These are phyloP conservation scores for Microcaecilia unicolor DNA, from an alignment of 2,797 vertebrate species.

Conservation along the genomic window DNA sequence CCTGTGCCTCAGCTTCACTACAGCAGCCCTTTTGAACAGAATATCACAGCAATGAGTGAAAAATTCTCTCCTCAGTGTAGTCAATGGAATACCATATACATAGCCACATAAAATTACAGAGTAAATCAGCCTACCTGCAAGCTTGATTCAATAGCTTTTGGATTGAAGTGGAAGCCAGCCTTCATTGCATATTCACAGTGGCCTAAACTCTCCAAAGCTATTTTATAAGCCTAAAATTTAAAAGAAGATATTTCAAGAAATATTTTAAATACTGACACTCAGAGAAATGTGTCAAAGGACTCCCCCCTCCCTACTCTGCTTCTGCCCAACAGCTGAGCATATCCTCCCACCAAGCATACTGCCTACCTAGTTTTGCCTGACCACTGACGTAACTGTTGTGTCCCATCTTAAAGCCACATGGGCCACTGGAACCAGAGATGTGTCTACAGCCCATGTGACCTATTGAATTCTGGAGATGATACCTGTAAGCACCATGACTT, in stretches of 20 bases:
- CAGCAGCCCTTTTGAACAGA: constrained; percentile 74
- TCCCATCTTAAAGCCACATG: no score
- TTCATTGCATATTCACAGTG: constrained; percentile 96
- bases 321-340: no score
- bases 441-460: no score
- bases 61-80: rapidly evolving
- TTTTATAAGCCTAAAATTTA: constrained; percentile 77
- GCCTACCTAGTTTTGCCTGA: no score
- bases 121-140: constrained; percentile 69
- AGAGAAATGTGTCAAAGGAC: no score
- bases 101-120: background rate
- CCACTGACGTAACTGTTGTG: no score
- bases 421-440: no score
- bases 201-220: constrained; percentile 88
- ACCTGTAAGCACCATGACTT: no score
- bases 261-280: no score
- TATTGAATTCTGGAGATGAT: no score
- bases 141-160: constrained; percentile 86
- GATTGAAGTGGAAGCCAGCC: constrained; percentile 92
- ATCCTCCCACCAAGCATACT: no score
- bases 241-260: constrained; percentile 14
- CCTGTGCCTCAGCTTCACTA: constrained; percentile 91
- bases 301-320: no score
- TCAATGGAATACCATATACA: background rate
- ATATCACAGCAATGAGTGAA: background rate